Percentiles rank a stretch among this genome's conserved stretches.
Conservation (phyloP, 2,797 vertebrate species). For the Parambassis ranga region DNA sequence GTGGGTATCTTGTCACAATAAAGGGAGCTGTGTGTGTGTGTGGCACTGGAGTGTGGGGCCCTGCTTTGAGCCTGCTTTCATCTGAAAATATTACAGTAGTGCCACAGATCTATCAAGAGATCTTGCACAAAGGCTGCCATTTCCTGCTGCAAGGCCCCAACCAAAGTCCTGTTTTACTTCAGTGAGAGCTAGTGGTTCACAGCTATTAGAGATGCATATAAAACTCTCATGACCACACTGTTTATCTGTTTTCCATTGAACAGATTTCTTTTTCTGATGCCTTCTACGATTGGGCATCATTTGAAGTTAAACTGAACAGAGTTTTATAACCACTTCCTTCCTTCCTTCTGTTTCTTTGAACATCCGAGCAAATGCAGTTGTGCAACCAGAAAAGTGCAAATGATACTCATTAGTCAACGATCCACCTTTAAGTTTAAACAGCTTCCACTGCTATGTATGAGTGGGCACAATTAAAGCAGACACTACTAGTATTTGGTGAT, state of each 20-base stretch:
- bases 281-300: not conserved
- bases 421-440: slow-evolving; percentile 12
- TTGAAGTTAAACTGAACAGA: slow-evolving; percentile 24
- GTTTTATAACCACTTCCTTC: slow-evolving; percentile 77
- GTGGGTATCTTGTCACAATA: slow-evolving; percentile 62
- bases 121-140: slow-evolving; percentile 36
- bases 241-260: not conserved
- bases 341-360: slow-evolving; percentile 25
- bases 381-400: slow-evolving; percentile 23
- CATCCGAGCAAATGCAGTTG: slow-evolving; percentile 20
- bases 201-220: slow-evolving; percentile 4
- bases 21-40: slow-evolving; percentile 63
- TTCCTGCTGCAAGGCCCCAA: slow-evolving; percentile 42
- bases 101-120: slow-evolving; percentile 41
- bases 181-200: slow-evolving; percentile 18
- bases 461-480: slow-evolving; percentile 41
- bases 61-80: slow-evolving; percentile 43
- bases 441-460: slow-evolving; percentile 28
- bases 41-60: slow-evolving; percentile 46
- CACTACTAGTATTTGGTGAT: slow-evolving; percentile 66
- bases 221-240: too few relatives aligned
- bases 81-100: slow-evolving; percentile 42
- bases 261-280: not conserved
- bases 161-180: slow-evolving; percentile 34
- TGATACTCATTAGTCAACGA: slow-evolving; percentile 19